Base-by-base conservation (phyloP, 2,888 invertebrate species). In the Apodemia zela region DNA sequence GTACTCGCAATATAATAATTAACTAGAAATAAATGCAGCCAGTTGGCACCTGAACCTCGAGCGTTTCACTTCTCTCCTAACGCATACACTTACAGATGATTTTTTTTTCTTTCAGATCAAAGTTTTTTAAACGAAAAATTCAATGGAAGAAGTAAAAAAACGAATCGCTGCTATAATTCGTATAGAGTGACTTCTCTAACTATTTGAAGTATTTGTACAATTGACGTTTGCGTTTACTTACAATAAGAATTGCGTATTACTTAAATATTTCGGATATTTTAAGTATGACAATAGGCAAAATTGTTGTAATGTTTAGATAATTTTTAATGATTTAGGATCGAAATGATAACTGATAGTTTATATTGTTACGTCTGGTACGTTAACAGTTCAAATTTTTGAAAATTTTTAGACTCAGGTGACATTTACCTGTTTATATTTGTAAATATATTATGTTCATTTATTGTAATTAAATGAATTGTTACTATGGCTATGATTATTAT, bases 241-340 rank as follows among this genome's bases (percentile, higher is more conserved):
- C 42, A 42, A 42, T 42, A 42, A 42, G 15, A 4, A 42, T 42
- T 42, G 42, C 15, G 42, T 76, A 75, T 74, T 70, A 74, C 74
- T 63, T 72, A 70, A 72, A 70, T 68, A 60, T 67, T 69, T 69
- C 42, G 42, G 42, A 42, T 42, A 42, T 64, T 69, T 67, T 63
- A 59, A 66, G 65, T 70, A 66, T 65, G 63, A 61, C 29, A 25
- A 59, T 72, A 73, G 70, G 72, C 72, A 72, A 71, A 73, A 73
- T 72, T 73, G 73, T 69, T 66, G 49, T 63, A 73, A 73, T 72
- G 25, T 54, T 54, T 54, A 54, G 54, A 54, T 54, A 21, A 25
- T 54, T 54, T 54, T 54, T 21, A 25, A 54, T 54, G 13, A 54
- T 51, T 51, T 54, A 54, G 11, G 21, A 54, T 54, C 42, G n/a